These are phyloP conservation scores for Gymnosoma rotundatum DNA, from an alignment of 2,888 invertebrate genomes.

Conservation along the genomic window DNA sequence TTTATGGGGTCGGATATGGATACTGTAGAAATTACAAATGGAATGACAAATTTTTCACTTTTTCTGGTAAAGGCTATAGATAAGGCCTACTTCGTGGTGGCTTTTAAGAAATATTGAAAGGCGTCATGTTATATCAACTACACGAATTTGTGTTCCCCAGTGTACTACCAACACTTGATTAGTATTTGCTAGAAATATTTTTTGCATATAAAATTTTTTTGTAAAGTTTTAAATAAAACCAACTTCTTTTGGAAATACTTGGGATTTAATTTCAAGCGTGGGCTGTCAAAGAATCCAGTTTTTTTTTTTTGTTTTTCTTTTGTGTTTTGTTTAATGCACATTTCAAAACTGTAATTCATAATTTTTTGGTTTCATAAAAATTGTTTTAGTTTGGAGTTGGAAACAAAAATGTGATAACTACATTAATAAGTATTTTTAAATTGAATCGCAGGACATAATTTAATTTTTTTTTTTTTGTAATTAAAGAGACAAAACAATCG, in stretches of 20 bases:
- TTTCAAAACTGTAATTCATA: slow-evolving; percentile 8
- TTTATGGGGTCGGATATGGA: too few relatives aligned
- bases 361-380: slow-evolving; percentile 3
- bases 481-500: too few relatives aligned
- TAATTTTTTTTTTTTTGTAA: too few relatives aligned
- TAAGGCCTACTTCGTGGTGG: not conserved
- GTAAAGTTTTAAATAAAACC: not conserved
- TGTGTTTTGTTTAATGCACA: not conserved
- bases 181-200: not conserved
- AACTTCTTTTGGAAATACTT: slow-evolving; percentile 52
- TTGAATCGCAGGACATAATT: too few relatives aligned
- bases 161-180: slow-evolving; percentile 34
- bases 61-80: too few relatives aligned
- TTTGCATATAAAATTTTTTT: not conserved
- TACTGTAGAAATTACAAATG: too few relatives aligned
- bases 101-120: not conserved
- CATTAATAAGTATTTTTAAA: too few relatives aligned
- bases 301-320: not conserved
- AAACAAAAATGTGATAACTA: too few relatives aligned
- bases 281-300: slow-evolving; percentile 59
- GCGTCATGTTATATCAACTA: not conserved
- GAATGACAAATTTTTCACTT: too few relatives aligned
- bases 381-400: too few relatives aligned
- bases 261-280: slow-evolving; percentile 55
- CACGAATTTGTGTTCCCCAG: slow-evolving; percentile 34